Percentiles rank a stretch among this genome's conserved stretches.
Evolutionary conservation across 2,797 vertebrate species (phyloP).

Genomic region (Crenichthys baileyi): DNA sequence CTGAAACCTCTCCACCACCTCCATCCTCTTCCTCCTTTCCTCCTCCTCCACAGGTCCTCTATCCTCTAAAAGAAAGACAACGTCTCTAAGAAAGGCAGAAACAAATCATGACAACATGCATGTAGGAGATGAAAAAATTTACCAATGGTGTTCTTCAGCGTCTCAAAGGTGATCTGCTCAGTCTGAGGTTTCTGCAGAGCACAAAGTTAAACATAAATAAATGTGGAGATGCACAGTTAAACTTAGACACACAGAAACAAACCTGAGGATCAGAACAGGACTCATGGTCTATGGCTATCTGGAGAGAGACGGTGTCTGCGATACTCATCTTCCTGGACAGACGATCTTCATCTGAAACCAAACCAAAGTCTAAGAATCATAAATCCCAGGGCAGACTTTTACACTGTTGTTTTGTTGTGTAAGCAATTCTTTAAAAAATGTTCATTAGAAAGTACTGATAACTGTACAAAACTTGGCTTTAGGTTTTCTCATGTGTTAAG

Average conservation of each 20-base stretch:
- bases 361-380: not conserved
- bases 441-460: too few species aligned
- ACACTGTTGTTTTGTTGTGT: not conserved
- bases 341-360: slow-evolving; percentile 85
- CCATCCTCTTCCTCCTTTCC: slow-evolving; percentile 83
- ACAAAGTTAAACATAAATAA: not conserved
- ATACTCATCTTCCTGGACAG: slow-evolving; percentile 91
- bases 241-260: not conserved
- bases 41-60: slow-evolving; percentile 87
- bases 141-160: slow-evolving; percentile 90
- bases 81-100: not conserved
- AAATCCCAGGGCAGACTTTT: not conserved
- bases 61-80: slow-evolving; percentile 42
- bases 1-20: slow-evolving; percentile 90
- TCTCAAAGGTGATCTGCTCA: slow-evolving; percentile 92
- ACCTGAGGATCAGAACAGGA: slow-evolving; percentile 87
- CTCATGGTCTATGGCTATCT: slow-evolving; percentile 87
- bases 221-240: not conserved
- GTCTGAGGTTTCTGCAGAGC: slow-evolving; percentile 81
- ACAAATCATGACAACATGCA: not conserved
- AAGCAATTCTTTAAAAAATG: too few species aligned
- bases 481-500: not conserved
- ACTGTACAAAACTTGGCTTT: too few species aligned
- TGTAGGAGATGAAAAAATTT: slow-evolving; percentile 24
- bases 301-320: slow-evolving; percentile 88